A percentile compares a stretch with the other conserved stretches of the same genome.
phyloP scores from a whole-genome alignment of 2,797 vertebrate genomes.

The Rhynchotus rufescens region DNA sequence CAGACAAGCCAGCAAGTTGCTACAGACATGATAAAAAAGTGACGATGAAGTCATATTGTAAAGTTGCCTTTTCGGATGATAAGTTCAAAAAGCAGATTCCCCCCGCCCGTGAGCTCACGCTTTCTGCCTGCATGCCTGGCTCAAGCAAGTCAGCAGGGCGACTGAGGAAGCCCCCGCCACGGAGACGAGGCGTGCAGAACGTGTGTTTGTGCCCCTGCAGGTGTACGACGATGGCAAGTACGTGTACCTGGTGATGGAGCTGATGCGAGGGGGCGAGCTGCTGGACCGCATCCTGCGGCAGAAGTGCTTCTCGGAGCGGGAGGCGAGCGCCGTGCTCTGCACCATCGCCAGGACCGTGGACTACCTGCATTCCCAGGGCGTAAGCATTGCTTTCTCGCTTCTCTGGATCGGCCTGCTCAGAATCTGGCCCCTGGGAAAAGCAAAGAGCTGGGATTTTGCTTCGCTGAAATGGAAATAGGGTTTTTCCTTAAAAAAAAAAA shows the following conservation, averaged over 20 bases:
- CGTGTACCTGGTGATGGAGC: constrained; percentile 92
- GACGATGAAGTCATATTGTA: background rate
- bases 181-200: background rate
- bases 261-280: constrained; percentile 93
- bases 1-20: background rate
- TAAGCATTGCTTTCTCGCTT: constrained; percentile 62
- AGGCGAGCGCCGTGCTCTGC: constrained; percentile 91
- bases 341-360: constrained; percentile 93
- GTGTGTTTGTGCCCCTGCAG: constrained; percentile 55
- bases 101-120: background rate
- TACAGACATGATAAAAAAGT: background rate
- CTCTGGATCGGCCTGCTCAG: background rate
- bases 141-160: background rate
- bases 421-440: background rate
- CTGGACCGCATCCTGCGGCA: constrained; percentile 90
- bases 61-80: background rate
- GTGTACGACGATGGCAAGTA: constrained; percentile 93
- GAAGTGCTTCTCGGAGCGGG: constrained; percentile 90
- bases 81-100: background rate
- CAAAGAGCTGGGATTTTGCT: background rate
- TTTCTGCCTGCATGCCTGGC: background rate
- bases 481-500: rapidly evolving
- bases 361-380: constrained; percentile 95
- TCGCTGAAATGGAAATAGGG: background rate
- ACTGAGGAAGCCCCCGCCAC: background rate